Evolutionary conservation across 2,797 vertebrate species (phyloP), one percentile per base, ranked within the genome.

Genomic region (Gallinago stenura): DNA sequence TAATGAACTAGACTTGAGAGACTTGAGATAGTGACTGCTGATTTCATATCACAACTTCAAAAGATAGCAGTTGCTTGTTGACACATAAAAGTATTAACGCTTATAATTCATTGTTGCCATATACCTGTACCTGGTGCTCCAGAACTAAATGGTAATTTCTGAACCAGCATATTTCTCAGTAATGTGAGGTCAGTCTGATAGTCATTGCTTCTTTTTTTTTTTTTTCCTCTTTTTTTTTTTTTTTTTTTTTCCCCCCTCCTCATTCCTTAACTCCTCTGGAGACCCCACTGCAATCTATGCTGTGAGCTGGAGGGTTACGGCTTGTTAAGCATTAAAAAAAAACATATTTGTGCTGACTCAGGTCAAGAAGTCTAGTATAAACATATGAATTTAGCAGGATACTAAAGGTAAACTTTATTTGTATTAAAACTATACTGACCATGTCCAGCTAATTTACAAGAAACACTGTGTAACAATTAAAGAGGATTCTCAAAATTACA

Each of bases 311-410:
- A 85, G 51, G 70, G 51, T 94, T 75, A 82, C 50, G 83, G 22
- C 17, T 83, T 95, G 61, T 77, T 95, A 96, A 87, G 82, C 93
- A 80, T 58, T 70, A 37, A 46, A 77, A 64, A 64, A 86, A 92
- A 78, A 43, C 20, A 4, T 7, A 64, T 30, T 93, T 80, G 6
- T 85, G 50, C 77, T 82, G 79, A 94, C 70, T 78, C 58, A 43
- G 58, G 51, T 72, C 45, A 79, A 39, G 45, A 68, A 75, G 37
- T 37, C 39, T 82, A 35, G 70, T 53, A 70, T 10, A 76, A 94
- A 91, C 9, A 58, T 51, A 72, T 43, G 2, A 90, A 83, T 96
- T 94, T 68, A 91, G 53, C 62, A 88, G 41, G 26, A 82, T 90
- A 91, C 43, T 22, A 64, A 90, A 92, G 69, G 80, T 66, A 69